A percentile compares a stretch with the other conserved stretches of the same genome.
Evolutionary conservation across 2,888 invertebrate genomes (phyloP).

Genomic region (Trissolcus japonicus): DNA sequence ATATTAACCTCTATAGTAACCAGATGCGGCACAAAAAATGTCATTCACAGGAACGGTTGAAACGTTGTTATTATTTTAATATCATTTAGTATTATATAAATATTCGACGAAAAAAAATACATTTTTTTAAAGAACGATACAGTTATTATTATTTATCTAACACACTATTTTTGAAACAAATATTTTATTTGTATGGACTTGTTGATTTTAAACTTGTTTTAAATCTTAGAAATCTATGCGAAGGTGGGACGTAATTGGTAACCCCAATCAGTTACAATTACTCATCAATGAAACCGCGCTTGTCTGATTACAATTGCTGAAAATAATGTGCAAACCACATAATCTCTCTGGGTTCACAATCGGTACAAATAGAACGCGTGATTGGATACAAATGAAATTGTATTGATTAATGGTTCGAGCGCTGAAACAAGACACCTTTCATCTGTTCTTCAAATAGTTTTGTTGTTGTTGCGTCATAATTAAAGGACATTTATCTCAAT

Average conservation of each 20-base stretch:
- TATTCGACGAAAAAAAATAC: slow-evolving; percentile 60
- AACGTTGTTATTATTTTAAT: slow-evolving; percentile 62
- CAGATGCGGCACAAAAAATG: slow-evolving; percentile 11
- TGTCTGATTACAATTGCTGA: slow-evolving; percentile 49
- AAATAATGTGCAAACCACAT: slow-evolving; percentile 48
- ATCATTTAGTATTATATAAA: slow-evolving; percentile 64
- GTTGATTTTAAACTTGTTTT: too few relatives aligned
- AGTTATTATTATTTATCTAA: too few relatives aligned
- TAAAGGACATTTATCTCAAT: slow-evolving; percentile 19
- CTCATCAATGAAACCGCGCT: slow-evolving; percentile 40
- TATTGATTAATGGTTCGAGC: slow-evolving; percentile 45
- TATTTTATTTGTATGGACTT: too few relatives aligned
- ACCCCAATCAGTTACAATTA: slow-evolving; percentile 45
- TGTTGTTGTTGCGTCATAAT: slow-evolving; percentile 12
- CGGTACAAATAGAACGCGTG: slow-evolving; percentile 47
- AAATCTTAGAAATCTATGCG: not conserved
- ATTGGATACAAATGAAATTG: slow-evolving; percentile 49
- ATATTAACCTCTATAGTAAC: slow-evolving; percentile 2
- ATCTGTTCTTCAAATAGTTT: slow-evolving; percentile 22
- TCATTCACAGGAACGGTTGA: slow-evolving; percentile 39
- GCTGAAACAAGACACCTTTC: slow-evolving; percentile 34
- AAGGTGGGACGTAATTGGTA: slow-evolving; percentile 16
- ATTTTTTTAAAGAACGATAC: slow-evolving; percentile 36
- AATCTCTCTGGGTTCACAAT: slow-evolving; percentile 50
- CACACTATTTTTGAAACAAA: too few relatives aligned